A percentile compares a stretch with the other conserved stretches of the same genome.
phyloP scores from a whole-genome alignment of 2,113 vertebrate genomes.

The Theristicus caerulescens region DNA sequence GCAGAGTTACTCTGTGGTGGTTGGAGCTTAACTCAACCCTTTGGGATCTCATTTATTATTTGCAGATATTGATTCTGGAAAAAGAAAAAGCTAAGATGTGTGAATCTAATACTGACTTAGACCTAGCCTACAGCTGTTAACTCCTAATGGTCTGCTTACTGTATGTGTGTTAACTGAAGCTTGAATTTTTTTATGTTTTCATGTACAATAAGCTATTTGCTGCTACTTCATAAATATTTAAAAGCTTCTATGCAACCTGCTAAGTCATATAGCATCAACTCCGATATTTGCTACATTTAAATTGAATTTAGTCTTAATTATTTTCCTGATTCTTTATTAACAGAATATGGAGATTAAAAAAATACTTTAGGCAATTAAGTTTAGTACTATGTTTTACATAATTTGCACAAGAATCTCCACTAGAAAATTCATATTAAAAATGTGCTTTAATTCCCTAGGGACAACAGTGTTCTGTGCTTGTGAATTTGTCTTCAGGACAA shows the following conservation, averaged over 20 bases:
- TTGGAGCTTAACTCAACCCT: conserved; percentile 87
- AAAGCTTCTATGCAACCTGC: background rate
- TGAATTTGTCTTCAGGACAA: background rate
- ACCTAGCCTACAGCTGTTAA: conserved; percentile 84
- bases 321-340: conserved; percentile 10
- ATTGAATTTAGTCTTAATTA: background rate
- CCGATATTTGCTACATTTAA: background rate
- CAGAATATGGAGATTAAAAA: background rate
- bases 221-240: conserved; percentile 41
- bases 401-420: background rate
- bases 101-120: conserved; percentile 83
- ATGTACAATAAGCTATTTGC: conserved; percentile 3
- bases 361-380: background rate
- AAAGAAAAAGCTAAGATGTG: conserved; percentile 83
- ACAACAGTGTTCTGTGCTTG: background rate
- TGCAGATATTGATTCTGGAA: conserved; percentile 96
- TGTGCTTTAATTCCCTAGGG: background rate
- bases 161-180: conserved; percentile 25
- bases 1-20: conserved; percentile 82
- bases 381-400: background rate
- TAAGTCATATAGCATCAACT: background rate
- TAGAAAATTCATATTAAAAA: background rate
- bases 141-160: conserved; percentile 73
- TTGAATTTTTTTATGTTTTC: conserved; percentile 32
- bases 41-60: conserved; percentile 99